Evolutionary conservation across 2,113 vertebrate species (phyloP), one percentile per base, ranked within the genome.

Genomic region (Trematocara marginatum): DNA sequence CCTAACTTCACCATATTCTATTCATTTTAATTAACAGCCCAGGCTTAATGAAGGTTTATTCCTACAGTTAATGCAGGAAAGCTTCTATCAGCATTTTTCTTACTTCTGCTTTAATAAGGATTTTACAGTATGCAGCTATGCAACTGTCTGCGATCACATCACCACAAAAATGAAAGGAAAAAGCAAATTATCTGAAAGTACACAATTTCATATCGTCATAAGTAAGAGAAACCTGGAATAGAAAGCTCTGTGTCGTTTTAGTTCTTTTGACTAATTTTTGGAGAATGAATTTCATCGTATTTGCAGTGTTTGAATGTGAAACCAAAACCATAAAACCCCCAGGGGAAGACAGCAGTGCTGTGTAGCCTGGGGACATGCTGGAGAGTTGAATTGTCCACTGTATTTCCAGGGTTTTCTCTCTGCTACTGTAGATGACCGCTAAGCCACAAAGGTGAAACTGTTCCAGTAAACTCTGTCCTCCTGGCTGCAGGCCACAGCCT

Each of bases 391-490:
- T 78, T 18, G 69, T 20, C 83, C 82, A 15, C 83, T 88, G 90
- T 86, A 86, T 79, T 94, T 94, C 94, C 85, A 93, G 93, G 8
- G 5, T 56, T 56, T 94, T 94, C 93, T 49, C 4, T 66, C 10
- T 76, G 74, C 86, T 38, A 38, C 83, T 66, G 83, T 71, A 61
- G 38, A 29, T 11, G 7, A 34, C 49, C 20, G 35, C 40, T 80
- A 7, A 29, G 80, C 61, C 86, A 93, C 89, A 95, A 83, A 92
- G 87, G 82, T 83, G 82, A 83, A 71, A 26, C 29, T 78, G 80
- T 95, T 95, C 94, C 91, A 95, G 93, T 93, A 90, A 86, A 89
- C 80, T 92, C 45, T 26, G 59, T 84, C 74, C 83, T 89, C 47
- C 76, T 78, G 85, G 74, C 90, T 10, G 4, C 42, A 38, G 2